Percentiles rank a stretch among this genome's conserved stretches.
Conservation (phyloP, 2,797 vertebrate species). For the Mormyrus proboscirostris region DNA sequence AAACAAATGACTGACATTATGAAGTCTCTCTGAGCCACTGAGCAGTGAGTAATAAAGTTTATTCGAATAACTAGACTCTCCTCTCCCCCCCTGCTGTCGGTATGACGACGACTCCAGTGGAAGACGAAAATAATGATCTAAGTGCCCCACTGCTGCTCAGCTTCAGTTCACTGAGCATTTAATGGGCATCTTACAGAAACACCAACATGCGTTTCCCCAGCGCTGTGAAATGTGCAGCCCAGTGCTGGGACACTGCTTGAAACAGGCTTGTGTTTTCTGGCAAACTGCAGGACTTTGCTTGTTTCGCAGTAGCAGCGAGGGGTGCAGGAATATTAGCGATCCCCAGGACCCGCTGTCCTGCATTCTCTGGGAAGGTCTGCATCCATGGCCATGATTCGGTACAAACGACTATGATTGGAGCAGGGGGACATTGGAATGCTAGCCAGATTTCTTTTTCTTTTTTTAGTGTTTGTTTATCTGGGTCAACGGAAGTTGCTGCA, state of each 20-base stretch:
- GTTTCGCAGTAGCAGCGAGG: not conserved
- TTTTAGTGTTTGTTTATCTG: not conserved
- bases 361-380: not conserved
- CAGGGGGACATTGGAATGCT: not conserved
- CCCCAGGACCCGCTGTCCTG: not conserved
- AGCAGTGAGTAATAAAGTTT: not conserved
- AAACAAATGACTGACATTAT: conserved; percentile 11
- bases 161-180: not conserved
- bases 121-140: not conserved
- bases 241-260: not conserved
- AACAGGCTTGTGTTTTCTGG: not conserved
- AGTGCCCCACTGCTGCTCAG: not conserved
- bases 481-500: conserved; percentile 6
- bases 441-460: not conserved
- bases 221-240: not conserved
- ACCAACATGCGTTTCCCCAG: not conserved
- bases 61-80: not conserved
- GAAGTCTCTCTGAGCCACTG: not conserved
- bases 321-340: not conserved
- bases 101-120: not conserved
- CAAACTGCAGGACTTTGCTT: not conserved
- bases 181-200: not conserved
- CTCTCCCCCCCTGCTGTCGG: not conserved
- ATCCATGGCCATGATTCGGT: not conserved
- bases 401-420: not conserved